phyloP scores from a whole-genome alignment of 2,888 invertebrate genomes.

The Sialis lutaria region DNA sequence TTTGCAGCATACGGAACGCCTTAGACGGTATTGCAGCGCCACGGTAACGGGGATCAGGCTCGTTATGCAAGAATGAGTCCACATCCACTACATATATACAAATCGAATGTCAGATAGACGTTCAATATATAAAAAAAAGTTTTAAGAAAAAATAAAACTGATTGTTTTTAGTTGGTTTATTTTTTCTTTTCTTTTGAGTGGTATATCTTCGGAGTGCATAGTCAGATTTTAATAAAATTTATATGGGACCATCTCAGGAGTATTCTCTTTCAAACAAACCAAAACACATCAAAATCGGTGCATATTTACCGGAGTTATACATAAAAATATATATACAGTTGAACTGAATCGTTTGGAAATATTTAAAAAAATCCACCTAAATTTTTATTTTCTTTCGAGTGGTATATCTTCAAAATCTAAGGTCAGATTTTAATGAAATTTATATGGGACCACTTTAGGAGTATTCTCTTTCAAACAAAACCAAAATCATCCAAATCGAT shows the following conservation, averaged over 20 bases:
- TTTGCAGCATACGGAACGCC: slow-evolving; percentile 48
- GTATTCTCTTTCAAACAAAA: not conserved
- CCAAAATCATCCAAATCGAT: not conserved
- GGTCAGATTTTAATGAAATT: not conserved
- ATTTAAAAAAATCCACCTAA: too few relatives aligned
- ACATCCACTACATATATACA: slow-evolving; percentile 29
- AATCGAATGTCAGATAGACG: too few relatives aligned
- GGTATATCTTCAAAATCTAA: too few relatives aligned
- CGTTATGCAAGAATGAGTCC: slow-evolving; percentile 33
- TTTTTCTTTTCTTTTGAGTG: not conserved
- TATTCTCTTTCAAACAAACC: not conserved
- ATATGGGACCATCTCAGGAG: not conserved
- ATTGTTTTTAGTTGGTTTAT: not conserved
- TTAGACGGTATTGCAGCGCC: slow-evolving; percentile 47
- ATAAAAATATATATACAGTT: not conserved
- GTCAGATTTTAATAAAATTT: not conserved
- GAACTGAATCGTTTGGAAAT: too few relatives aligned
- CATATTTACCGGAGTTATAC: not conserved
- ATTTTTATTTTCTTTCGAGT: too few relatives aligned
- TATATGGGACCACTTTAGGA: not conserved
- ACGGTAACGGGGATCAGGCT: slow-evolving; percentile 40
- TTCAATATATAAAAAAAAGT: too few relatives aligned
- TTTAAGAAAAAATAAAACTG: too few relatives aligned
- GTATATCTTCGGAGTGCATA: not conserved
- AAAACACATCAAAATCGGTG: not conserved